A percentile compares a stretch with the other conserved stretches of the same genome.
phyloP scores from a whole-genome alignment of 2,797 vertebrate genomes.

The Enteromius anoplus region DNA sequence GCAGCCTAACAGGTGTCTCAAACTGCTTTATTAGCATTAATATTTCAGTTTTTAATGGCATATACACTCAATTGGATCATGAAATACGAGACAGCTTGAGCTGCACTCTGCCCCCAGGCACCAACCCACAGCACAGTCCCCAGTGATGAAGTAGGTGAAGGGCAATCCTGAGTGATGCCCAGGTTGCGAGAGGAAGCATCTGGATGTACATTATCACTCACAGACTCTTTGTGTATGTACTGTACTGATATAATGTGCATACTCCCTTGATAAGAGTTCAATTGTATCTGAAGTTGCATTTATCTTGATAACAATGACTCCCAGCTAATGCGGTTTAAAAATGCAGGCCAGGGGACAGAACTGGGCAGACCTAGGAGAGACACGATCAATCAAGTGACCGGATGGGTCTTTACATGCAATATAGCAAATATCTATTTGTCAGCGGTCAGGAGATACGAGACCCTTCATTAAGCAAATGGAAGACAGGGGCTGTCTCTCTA shows the following conservation, averaged over 20 bases:
- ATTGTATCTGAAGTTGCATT: conserved; percentile 50
- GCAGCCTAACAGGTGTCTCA: conserved; percentile 18
- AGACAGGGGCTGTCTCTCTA: conserved; percentile 57
- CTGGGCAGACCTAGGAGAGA: conserved; percentile 39
- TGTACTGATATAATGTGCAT: conserved; percentile 38
- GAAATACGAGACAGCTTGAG: conserved; percentile 33
- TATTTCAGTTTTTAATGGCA: conserved; percentile 47
- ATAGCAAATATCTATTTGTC: conserved; percentile 64
- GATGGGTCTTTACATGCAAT: conserved; percentile 68
- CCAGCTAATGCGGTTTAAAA: conserved; percentile 21
- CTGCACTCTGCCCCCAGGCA: conserved; percentile 29
- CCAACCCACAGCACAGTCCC: conserved; percentile 19
- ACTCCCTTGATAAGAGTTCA: conserved; percentile 49
- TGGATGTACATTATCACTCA: conserved; percentile 51
- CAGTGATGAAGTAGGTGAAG: conserved; percentile 15
- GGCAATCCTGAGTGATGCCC: conserved; percentile 39
- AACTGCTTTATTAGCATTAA: conserved; percentile 34
- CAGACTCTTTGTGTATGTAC: conserved; percentile 28
- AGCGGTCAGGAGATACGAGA: conserved; percentile 61
- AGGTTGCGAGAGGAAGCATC: conserved; percentile 46
- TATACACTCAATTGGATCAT: conserved; percentile 20
- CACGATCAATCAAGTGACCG: conserved; percentile 65
- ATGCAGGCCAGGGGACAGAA: conserved; percentile 4
- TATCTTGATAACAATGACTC: conserved; percentile 45
- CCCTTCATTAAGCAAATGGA: conserved; percentile 81